These are phyloP conservation scores for Machimus rusticus DNA, from an alignment of 2,888 invertebrate species.

Conservation along the genomic window DNA sequence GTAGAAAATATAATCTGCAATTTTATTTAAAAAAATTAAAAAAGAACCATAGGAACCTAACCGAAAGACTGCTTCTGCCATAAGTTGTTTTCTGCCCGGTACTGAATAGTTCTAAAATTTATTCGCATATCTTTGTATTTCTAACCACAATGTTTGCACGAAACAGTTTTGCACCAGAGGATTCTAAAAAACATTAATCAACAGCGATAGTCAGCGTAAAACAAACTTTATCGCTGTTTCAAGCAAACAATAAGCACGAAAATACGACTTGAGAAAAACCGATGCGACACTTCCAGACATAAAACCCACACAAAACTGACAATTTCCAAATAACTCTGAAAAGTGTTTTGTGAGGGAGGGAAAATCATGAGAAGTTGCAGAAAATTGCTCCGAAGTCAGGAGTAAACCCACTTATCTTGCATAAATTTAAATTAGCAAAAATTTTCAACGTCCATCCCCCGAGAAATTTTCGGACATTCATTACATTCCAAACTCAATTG, in stretches of 20 bases:
- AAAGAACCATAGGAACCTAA: not conserved
- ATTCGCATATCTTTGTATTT: not conserved
- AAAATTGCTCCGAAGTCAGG: not conserved
- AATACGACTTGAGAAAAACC: not conserved
- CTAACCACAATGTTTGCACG: not conserved
- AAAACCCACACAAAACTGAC: not conserved
- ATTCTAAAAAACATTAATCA: not conserved
- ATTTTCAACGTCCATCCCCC: not conserved
- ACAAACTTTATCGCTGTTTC: not conserved
- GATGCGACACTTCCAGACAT: not conserved
- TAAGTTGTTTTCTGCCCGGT: not conserved
- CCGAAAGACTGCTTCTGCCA: not conserved
- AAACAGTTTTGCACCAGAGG: not conserved
- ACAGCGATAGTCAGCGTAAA: not conserved
- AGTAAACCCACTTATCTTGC: not conserved
- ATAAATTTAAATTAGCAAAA: not conserved
- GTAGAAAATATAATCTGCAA: too few species aligned
- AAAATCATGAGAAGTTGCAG: not conserved
- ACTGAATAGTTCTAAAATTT: not conserved
- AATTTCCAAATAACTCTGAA: not conserved
- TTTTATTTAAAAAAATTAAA: too few species aligned
- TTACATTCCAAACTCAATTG: not conserved
- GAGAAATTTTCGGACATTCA: not conserved
- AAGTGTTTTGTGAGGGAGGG: not conserved
- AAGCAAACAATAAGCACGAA: not conserved